Base-by-base conservation (phyloP, 1,140 invertebrate genomes). In the Drosophila dunni region DNA sequence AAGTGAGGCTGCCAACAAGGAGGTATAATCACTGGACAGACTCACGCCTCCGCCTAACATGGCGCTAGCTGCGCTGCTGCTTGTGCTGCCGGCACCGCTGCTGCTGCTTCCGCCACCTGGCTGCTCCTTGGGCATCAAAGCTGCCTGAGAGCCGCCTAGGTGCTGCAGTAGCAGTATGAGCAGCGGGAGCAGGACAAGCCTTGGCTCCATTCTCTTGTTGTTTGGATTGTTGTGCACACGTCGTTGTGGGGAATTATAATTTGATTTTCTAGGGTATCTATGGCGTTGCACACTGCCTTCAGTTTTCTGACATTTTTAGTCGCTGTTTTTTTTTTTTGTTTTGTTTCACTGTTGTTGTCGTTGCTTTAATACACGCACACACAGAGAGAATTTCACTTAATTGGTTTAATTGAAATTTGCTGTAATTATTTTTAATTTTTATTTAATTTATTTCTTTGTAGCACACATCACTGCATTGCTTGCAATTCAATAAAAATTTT, bases 1-100 rank as follows among this genome's bases (percentile, higher is more conserved):
- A 36, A 68, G 33, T 3, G 54, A 34, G 2, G 72, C 63, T 13
- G 60, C 48, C 45, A 91, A 50, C 57, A 89, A 54, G 1, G 83
- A 70, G 34, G 64, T 69, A 36, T 89, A 88, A 45, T 88, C 84
- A 58, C 80, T 81, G 54, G 78, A 81, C 0, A 90, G 63, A 1
- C 85, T 78, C 0, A 83, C 83, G 48, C 83, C 71, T 40, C 73
- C 77, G 36, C 83, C 84, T 17, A 89, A 20, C 65, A 89, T 90
- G 13, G 78, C 84, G 38, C 71, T 89, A 67, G 84, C 80, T 11
- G 74, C 63, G 62, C 60, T 74, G 34, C 29, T 61, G 40, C n/a
- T n/a, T n/a, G n/a, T 15, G 38, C 38, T 24, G 38, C 38, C 11
- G 20, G 38, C 2, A 45, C 36, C 57, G 45, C 24, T 62, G 63